These are phyloP conservation scores for Macrotrachela quadricornifera DNA, from an alignment of 1,140 invertebrate species.

Conservation along the genomic window DNA sequence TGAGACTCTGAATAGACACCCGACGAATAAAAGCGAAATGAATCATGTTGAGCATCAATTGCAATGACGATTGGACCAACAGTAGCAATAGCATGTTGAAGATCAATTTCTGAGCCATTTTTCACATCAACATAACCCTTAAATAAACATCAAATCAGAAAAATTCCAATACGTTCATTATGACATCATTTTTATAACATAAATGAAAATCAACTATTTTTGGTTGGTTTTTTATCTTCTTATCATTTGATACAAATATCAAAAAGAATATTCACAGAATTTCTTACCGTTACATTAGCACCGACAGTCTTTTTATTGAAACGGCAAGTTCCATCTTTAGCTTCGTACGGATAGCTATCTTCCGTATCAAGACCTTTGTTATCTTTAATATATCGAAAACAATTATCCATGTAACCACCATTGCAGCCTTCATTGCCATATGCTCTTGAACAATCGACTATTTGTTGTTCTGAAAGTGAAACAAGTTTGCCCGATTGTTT, in stretches of 20 bases:
- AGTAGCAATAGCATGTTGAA: slow-evolving; percentile 43
- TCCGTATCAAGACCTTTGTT: slow-evolving; percentile 33
- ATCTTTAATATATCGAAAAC: slow-evolving; percentile 27
- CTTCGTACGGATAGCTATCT: slow-evolving; percentile 7
- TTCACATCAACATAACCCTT: slow-evolving; percentile 16
- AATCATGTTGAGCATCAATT: slow-evolving; percentile 57
- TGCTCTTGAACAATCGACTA: slow-evolving; percentile 5
- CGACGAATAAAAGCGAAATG: slow-evolving; percentile 49
- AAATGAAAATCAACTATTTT: too few relatives aligned
- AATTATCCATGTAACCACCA: slow-evolving; percentile 14
- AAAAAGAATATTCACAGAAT: too few relatives aligned
- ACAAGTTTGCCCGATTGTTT: neutral
- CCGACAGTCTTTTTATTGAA: slow-evolving; percentile 13
- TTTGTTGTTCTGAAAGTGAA: slow-evolving; percentile 8
- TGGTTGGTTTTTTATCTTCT: too few relatives aligned
- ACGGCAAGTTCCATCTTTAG: slow-evolving; percentile 35
- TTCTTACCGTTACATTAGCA: too few relatives aligned
- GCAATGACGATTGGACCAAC: slow-evolving; percentile 56
- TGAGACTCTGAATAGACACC: slow-evolving; percentile 43
- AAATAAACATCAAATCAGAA: too few relatives aligned
- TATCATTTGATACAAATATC: too few relatives aligned
- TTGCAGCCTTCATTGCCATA: slow-evolving; percentile 7
- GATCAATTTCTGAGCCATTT: slow-evolving; percentile 12
- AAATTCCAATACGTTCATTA: too few relatives aligned
- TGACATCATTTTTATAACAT: too few relatives aligned